Conservation (phyloP, 2,113 vertebrate species). For the Chunga burmeisteri region DNA sequence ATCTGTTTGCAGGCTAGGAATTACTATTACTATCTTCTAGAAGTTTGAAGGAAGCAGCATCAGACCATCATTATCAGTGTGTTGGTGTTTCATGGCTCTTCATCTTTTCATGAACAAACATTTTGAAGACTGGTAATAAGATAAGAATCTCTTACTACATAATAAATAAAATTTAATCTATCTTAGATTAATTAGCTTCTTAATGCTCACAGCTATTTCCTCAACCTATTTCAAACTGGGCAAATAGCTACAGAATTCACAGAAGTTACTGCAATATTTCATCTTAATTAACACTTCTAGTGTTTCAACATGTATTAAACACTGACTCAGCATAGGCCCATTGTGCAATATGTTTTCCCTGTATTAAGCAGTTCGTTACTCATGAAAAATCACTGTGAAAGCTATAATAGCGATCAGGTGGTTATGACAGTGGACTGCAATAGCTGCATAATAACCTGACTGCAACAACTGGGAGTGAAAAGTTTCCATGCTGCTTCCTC, state of each 20-base stretch:
- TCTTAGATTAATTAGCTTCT: background rate
- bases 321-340: background rate
- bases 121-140: background rate
- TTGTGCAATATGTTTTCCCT: background rate
- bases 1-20: background rate
- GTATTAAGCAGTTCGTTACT: background rate
- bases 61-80: background rate
- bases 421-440: background rate
- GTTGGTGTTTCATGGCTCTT: background rate
- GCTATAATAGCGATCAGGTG: background rate
- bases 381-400: background rate
- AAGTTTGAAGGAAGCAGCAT: background rate
- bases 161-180: background rate
- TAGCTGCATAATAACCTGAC: background rate
- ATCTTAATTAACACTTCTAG: background rate
- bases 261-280: background rate
- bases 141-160: background rate
- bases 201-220: background rate
- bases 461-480: background rate
- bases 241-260: background rate
- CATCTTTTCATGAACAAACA: background rate
- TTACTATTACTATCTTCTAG: background rate
- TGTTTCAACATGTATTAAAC: background rate
- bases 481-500: background rate
- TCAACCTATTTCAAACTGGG: background rate